Percentiles rank a stretch among this genome's conserved stretches.
phyloP scores from a whole-genome alignment of 2,888 invertebrate genomes.

The Rhogogaster chlorosoma region DNA sequence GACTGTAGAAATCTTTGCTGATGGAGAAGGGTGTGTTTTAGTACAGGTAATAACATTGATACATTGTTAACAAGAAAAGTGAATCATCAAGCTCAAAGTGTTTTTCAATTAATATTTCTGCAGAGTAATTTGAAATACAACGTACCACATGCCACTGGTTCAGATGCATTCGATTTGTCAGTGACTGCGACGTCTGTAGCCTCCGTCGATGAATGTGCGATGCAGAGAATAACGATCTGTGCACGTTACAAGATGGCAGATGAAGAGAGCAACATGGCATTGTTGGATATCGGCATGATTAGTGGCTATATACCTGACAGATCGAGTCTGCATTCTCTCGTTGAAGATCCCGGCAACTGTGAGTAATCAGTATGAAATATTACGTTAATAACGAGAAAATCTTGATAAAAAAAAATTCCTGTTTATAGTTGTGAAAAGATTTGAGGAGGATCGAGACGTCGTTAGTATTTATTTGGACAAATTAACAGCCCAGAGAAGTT shows the following conservation, averaged over 20 bases:
- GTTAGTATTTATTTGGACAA: slow-evolving; percentile 80
- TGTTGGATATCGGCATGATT: slow-evolving; percentile 82
- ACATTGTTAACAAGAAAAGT: background rate
- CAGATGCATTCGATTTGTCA: slow-evolving; percentile 79
- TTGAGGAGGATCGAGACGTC: slow-evolving; percentile 79
- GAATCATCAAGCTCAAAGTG: background rate
- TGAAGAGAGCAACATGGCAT: slow-evolving; percentile 80
- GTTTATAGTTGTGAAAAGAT: slow-evolving; percentile 79
- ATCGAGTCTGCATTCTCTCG: slow-evolving; percentile 80
- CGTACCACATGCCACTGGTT: slow-evolving; percentile 77
- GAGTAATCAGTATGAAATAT: slow-evolving; percentile 62
- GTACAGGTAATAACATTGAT: slow-evolving; percentile 77
- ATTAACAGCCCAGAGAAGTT: slow-evolving; percentile 77
- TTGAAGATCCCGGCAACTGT: slow-evolving; percentile 77
- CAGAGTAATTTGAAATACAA: slow-evolving; percentile 80
- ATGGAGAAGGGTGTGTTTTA: slow-evolving; percentile 81
- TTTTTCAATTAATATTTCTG: slow-evolving; percentile 53
- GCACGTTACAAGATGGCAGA: slow-evolving; percentile 75
- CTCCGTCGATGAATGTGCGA: slow-evolving; percentile 77
- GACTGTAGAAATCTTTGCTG: slow-evolving; percentile 77
- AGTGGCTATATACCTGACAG: slow-evolving; percentile 84
- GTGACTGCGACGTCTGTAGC: slow-evolving; percentile 77
- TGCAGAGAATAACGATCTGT: slow-evolving; percentile 75
- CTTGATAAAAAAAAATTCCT: background rate
- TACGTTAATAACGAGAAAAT: too few species aligned